Percentiles rank a stretch among this genome's conserved stretches.
These are phyloP conservation scores for Tachina fera DNA, from an alignment of 2,888 invertebrate genomes.

Conservation along the genomic window DNA sequence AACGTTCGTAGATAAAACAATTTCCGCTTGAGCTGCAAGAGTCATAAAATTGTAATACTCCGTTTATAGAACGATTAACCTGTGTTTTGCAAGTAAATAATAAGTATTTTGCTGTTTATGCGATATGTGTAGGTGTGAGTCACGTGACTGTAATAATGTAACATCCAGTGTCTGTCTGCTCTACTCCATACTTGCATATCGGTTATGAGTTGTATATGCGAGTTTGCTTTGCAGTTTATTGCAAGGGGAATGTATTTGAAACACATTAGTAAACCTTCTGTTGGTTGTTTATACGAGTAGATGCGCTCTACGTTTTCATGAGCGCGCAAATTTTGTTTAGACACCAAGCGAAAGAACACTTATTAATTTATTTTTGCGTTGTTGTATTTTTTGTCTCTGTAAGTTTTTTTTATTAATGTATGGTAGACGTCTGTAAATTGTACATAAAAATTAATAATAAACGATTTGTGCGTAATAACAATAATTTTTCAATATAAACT, in stretches of 20 bases:
- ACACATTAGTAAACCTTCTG: conserved; percentile 64
- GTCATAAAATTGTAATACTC: conserved; percentile 24
- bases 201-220: conserved; percentile 16
- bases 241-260: conserved; percentile 51
- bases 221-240: conserved; percentile 19
- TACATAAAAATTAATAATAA: conserved; percentile 82
- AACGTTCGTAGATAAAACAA: conserved; percentile 48
- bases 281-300: conserved; percentile 24
- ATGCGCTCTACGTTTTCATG: conserved; percentile 13
- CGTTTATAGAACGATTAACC: conserved; percentile 52
- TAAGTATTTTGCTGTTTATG: conserved; percentile 21
- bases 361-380: conserved; percentile 36
- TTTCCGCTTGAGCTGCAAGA: conserved; percentile 51
- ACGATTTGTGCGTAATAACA: conserved; percentile 80
- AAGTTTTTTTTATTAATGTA: conserved; percentile 61
- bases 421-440: conserved; percentile 62
- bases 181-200: conserved; percentile 6
- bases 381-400: neutral
- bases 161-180: conserved; percentile 8
- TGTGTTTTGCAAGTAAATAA: conserved; percentile 51
- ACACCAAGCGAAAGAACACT: conserved; percentile 30
- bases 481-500: conserved; percentile 76
- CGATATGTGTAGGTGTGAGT: conserved; percentile 72
- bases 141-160: conserved; percentile 70
- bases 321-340: conserved; percentile 52